These are phyloP conservation scores for Chymomyza procnemis DNA, from an alignment of 2,888 invertebrate genomes.

Conservation along the genomic window DNA sequence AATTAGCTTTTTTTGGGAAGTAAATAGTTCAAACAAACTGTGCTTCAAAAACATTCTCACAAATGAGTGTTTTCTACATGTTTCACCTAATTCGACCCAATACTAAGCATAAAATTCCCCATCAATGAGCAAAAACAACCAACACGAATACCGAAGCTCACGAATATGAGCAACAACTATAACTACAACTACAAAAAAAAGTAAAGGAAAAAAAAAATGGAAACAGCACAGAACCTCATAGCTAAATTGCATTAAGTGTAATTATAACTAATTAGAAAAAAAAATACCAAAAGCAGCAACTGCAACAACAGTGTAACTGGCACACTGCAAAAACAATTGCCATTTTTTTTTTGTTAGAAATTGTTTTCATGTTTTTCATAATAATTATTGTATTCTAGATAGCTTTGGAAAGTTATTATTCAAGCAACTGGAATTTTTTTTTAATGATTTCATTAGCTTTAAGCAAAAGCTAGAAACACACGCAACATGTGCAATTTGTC, in stretches of 20 bases:
- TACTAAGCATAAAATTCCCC: conserved; percentile 52
- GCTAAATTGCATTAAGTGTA: conserved; percentile 77
- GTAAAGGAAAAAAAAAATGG: conserved; percentile 11
- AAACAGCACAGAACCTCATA: conserved; percentile 52
- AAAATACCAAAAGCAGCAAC: conserved; percentile 12
- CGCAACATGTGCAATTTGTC: neutral
- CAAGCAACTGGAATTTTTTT: conserved; percentile 53
- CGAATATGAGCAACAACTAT: conserved; percentile 1
- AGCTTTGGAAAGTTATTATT: conserved; percentile 54
- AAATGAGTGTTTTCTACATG: conserved; percentile 16
- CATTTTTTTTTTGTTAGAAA: conserved; percentile 17
- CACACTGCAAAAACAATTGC: conserved; percentile 25
- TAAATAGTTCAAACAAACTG: no score
- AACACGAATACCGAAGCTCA: neutral
- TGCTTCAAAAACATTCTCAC: no score
- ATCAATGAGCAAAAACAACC: conserved; percentile 21
- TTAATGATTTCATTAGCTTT: conserved; percentile 46
- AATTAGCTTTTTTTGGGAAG: no score
- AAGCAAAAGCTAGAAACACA: conserved; percentile 22
- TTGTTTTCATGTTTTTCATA: conserved; percentile 1
- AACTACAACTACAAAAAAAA: neutral
- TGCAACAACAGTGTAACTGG: conserved; percentile 42
- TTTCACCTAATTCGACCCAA: conserved; percentile 27
- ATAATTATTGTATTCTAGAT: neutral
- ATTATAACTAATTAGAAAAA: conserved; percentile 75